Evolutionary conservation across 2,113 vertebrate genomes (phyloP).

Genomic region (Oncorhynchus masou): DNA sequence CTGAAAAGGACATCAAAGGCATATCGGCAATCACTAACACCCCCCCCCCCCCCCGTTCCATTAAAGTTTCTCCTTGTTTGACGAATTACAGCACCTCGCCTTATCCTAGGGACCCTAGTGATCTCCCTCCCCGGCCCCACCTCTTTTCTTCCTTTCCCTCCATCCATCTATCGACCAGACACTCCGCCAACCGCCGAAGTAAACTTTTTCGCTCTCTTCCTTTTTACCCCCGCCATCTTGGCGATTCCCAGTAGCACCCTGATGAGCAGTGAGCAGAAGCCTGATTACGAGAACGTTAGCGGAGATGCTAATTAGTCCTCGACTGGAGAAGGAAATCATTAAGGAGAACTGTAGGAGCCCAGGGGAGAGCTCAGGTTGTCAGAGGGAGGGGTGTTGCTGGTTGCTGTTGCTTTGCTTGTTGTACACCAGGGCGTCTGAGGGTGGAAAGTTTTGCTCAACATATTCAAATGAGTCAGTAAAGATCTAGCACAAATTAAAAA

Average conservation of each 20-base stretch:
- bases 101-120: neutral
- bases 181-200: constrained; percentile 47
- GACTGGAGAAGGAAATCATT: constrained; percentile 64
- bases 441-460: too few relatives aligned
- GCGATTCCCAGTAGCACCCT: constrained; percentile 50
- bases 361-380: constrained; percentile 11
- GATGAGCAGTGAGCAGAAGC: constrained; percentile 22
- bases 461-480: too few relatives aligned
- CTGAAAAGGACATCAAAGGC: constrained; percentile 50
- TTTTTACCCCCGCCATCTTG: constrained; percentile 8
- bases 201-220: constrained; percentile 48
- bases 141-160: constrained; percentile 4
- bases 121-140: neutral
- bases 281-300: constrained; percentile 41
- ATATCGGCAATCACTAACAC: constrained; percentile 48
- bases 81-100: neutral
- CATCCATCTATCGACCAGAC: constrained; percentile 49
- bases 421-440: too few relatives aligned
- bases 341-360: constrained; percentile 39
- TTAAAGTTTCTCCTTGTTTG: constrained; percentile 1
- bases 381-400: neutral
- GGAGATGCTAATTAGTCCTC: constrained; percentile 66
- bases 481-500: too few relatives aligned
- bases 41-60: constrained; percentile 15
- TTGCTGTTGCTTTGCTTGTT: too few relatives aligned